Base-by-base conservation (phyloP, 2,888 invertebrate genomes). In the Tetranychus truncatus region DNA sequence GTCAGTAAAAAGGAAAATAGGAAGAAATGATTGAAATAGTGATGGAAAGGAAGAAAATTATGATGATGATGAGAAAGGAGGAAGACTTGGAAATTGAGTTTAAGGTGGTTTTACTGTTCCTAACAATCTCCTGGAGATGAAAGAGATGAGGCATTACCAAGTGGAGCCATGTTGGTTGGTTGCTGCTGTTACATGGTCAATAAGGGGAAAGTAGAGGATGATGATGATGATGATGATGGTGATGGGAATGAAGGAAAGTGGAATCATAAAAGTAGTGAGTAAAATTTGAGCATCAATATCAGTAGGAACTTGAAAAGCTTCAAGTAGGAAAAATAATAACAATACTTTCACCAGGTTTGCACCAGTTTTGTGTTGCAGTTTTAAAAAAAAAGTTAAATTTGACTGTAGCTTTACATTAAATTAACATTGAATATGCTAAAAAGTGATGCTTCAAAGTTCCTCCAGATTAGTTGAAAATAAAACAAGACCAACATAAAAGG, bases 151-250 rank as follows among this genome's bases (percentile, higher is more conserved):
- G 34, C 9, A 18, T 21, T 9, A 24, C 21, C 21, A 69, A 11
- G 34, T 21, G 34, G 69, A 69, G 69, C 24, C 69, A 11, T 69
- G 15, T 15, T 24, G 21, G 9, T 21, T 69, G 69, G 21, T 69
- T 24, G 21, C 24, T 24, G 69, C 69, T 69, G 69, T 69, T 69
- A 24, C 69, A 69, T 69, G 69, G 34, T 21, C 21, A 24, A n/a
- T 24, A n/a, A 24, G 20, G 20, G 20, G 69, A 69, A n/a, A 20
- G 69, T n/a, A 24, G 34, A 24, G n/a, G 9, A 24, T 21, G 34
- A 8, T 24, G 9, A 69, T 34, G 69, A 69, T 21, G 69, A 24
- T 24, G 69, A 66, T 24, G 24, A 24, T 24, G n/a, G n/a, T n/a
- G 69, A 69, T 11, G 34, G n/a, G n/a, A n/a, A 20, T 18, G n/a